These are phyloP conservation scores for Tryphoninae sp. DNA, from an alignment of 2,888 invertebrate species.

Conservation along the genomic window DNA sequence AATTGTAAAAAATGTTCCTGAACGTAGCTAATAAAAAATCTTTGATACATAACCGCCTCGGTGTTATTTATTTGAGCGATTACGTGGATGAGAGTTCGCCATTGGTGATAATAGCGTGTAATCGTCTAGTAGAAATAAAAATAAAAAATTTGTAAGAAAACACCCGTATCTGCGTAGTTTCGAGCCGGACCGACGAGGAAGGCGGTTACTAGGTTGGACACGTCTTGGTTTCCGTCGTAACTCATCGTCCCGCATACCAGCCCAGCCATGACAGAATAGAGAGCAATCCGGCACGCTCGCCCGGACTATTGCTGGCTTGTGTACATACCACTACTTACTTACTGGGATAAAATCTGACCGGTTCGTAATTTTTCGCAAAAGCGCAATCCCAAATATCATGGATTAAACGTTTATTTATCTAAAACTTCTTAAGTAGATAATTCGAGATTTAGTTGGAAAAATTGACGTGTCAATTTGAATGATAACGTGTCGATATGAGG, in stretches of 20 bases:
- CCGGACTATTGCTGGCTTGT: slow-evolving; percentile 48
- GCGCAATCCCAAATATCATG: no score
- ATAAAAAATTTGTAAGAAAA: slow-evolving; percentile 1
- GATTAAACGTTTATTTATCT: no score
- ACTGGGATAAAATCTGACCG: neutral
- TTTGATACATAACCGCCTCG: neutral
- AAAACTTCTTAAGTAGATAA: no score
- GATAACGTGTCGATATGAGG: no score
- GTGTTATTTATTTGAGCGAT: slow-evolving; percentile 4
- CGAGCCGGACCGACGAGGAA: slow-evolving; percentile 66
- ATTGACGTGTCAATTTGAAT: no score
- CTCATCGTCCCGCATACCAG: slow-evolving; percentile 76
- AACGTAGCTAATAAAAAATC: neutral
- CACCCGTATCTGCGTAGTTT: slow-evolving; percentile 23
- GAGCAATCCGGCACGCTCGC: slow-evolving; percentile 68
- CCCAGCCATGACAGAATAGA: slow-evolving; percentile 77
- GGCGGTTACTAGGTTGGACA: slow-evolving; percentile 79
- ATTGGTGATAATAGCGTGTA: slow-evolving; percentile 71
- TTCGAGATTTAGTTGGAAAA: no score
- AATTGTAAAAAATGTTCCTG: neutral
- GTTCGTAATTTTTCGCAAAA: neutral
- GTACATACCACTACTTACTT: slow-evolving; percentile 48
- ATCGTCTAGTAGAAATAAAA: slow-evolving; percentile 54
- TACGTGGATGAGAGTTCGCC: slow-evolving; percentile 42
- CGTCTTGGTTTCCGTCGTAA: slow-evolving; percentile 73